Conservation (phyloP, 2,888 invertebrate species). For the Caenorhabditis zanzibari region DNA sequence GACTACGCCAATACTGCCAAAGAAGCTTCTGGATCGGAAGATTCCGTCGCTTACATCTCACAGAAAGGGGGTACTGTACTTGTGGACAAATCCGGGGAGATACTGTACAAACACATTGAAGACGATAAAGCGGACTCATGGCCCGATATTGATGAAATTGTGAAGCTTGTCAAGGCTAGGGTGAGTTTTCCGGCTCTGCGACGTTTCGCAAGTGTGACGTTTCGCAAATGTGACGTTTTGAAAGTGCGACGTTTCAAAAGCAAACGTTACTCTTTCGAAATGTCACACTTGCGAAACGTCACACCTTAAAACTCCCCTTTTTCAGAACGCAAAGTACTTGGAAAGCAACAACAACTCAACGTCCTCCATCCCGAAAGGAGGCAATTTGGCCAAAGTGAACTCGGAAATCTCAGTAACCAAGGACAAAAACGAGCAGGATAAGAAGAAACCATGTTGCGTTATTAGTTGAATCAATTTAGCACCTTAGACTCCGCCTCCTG, state of each 20-base stretch:
- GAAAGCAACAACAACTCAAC: conserved; percentile 31
- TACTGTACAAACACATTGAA: conserved; percentile 71
- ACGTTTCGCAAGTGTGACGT: no score
- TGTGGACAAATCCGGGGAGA: conserved; percentile 67
- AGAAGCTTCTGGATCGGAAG: conserved; percentile 34
- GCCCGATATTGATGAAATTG: conserved; percentile 69
- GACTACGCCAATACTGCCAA: conserved; percentile 16
- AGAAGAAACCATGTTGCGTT: conserved; percentile 70
- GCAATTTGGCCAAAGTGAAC: conserved; percentile 68
- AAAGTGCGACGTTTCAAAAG: no score
- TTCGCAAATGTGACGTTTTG: no score
- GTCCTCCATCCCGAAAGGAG: conserved; percentile 33
- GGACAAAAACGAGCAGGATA: conserved; percentile 19
- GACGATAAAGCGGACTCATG: conserved; percentile 63
- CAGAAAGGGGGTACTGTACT: conserved; percentile 71
- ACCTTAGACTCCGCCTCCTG: background rate
- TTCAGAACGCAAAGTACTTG: conserved; percentile 45
- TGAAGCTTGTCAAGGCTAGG: conserved; percentile 58
- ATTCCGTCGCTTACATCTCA: conserved; percentile 59
- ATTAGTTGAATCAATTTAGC: conserved; percentile 50
- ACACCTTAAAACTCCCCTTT: background rate
- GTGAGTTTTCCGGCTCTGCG: background rate
- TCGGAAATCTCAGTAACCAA: conserved; percentile 69
- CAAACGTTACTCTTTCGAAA: no score
- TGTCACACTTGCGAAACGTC: no score